Evolutionary conservation across 2,113 vertebrate species (phyloP), one percentile per base, ranked within the genome.

Genomic region (Mormoops blainvillei): DNA sequence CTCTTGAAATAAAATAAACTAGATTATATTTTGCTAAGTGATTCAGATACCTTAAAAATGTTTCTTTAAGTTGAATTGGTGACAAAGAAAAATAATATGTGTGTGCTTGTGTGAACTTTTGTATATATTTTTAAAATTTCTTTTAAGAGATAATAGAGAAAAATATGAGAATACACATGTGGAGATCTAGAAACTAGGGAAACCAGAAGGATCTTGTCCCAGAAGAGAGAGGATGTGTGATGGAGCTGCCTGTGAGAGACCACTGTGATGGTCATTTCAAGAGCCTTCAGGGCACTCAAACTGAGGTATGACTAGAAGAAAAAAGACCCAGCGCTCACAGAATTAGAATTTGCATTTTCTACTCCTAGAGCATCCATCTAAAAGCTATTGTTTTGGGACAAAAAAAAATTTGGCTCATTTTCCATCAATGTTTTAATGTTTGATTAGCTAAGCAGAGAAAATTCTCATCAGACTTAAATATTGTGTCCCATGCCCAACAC

Each of bases 281-380:
- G 31, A 19, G 22, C 5, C 9, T 87, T 33, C 33, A 19, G 16
- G 11, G 50, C 33, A 81, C 22, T 28, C 22, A 67, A 73, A 58
- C 12, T 28, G 20, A 36, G 26, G 3, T 9, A 43, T n/a, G 43
- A 16, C 16, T 48, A 89, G 71, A n/a, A 89, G 71, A n/a, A 67
- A 89, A 89, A 43, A 33, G 3, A 43, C 3, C 2, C 0, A 1
- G 5, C 33, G 1, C 61, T 58, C 65, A 74, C 14, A 78, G 22
- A 68, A 56, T 19, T 54, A 78, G 31, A 84, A 13, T 1, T 43
- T 78, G 13, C 9, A 5, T 54, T 54, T 26, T 70, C 20, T 73
- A 10, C 26, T 65, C 19, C 2, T 0, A 28, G 19, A 2, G 8
- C 0, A 20, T 41, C 20, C 16, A 14, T 16, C 4, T 65, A 4